phyloP scores from a whole-genome alignment of 35 echinoderm and acorn worm species.

The Apostichopus parvimensis region DNA sequence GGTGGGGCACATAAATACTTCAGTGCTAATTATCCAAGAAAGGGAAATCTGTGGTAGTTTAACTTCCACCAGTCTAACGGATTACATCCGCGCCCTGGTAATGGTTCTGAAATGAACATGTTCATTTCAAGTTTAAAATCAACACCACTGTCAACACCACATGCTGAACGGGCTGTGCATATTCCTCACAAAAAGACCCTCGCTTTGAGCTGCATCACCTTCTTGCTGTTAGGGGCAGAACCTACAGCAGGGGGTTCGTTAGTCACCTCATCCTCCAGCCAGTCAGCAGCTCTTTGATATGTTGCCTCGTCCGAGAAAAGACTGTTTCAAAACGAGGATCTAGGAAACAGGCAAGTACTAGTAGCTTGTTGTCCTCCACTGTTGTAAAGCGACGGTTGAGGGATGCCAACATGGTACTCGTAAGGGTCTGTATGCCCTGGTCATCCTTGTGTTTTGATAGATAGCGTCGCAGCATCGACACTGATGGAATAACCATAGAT shows the following conservation, averaged over 20 bases:
- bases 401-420: conserved; percentile 5
- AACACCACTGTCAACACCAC: no score
- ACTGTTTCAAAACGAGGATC: conserved; percentile 16
- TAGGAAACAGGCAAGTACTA: background rate
- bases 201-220: background rate
- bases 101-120: no score
- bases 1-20: background rate
- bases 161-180: no score
- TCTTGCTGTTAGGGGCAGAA: background rate
- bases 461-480: background rate
- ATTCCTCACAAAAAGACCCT: background rate
- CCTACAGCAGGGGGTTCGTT: background rate
- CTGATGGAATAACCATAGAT: background rate
- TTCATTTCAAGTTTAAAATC: no score
- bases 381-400: background rate
- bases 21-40: background rate
- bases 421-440: conserved; percentile 20
- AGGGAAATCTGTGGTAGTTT: background rate
- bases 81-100: no score
- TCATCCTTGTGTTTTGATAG: conserved; percentile 11
- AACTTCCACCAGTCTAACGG: background rate
- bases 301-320: background rate
- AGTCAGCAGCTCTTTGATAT: background rate
- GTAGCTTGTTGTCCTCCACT: background rate
- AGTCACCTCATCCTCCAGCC: background rate